These are phyloP conservation scores for Mustela lutreola DNA, from an alignment of 2,113 vertebrate genomes.

Conservation along the genomic window DNA sequence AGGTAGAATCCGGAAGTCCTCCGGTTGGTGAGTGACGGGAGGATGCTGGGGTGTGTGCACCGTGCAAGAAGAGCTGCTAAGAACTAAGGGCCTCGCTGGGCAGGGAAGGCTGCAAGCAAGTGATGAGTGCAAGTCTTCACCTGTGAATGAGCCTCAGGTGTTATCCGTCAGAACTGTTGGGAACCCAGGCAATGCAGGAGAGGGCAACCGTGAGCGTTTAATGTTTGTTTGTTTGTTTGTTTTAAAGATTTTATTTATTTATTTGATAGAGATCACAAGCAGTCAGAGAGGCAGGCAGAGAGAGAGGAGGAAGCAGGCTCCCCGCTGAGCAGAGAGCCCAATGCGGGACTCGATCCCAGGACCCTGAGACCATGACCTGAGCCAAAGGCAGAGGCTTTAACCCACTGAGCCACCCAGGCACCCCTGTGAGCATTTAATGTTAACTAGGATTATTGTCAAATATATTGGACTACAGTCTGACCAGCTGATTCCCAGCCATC, in stretches of 20 bases:
- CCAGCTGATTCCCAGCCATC: not conserved
- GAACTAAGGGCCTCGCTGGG: not conserved
- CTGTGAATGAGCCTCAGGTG: fast-evolving
- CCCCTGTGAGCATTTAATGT: not conserved
- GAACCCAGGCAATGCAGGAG: not conserved
- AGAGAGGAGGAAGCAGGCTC: no score
- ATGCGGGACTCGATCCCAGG: no score
- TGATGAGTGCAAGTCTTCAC: not conserved
- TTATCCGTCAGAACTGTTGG: not conserved
- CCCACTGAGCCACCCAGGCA: no score
- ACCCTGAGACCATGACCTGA: no score
- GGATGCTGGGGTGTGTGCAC: not conserved
- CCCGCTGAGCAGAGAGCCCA: no score
- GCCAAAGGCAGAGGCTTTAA: no score
- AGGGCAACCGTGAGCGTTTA: not conserved
- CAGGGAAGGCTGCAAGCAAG: no score
- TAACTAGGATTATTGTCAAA: not conserved
- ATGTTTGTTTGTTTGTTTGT: no score
- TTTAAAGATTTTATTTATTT: no score
- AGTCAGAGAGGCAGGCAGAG: no score
- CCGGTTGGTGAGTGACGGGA: not conserved
- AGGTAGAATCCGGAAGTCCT: not conserved
- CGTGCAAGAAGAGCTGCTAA: not conserved
- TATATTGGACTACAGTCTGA: not conserved
- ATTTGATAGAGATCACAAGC: no score